Base-by-base conservation (phyloP, 2,797 vertebrate species). In the Esox lucius region DNA sequence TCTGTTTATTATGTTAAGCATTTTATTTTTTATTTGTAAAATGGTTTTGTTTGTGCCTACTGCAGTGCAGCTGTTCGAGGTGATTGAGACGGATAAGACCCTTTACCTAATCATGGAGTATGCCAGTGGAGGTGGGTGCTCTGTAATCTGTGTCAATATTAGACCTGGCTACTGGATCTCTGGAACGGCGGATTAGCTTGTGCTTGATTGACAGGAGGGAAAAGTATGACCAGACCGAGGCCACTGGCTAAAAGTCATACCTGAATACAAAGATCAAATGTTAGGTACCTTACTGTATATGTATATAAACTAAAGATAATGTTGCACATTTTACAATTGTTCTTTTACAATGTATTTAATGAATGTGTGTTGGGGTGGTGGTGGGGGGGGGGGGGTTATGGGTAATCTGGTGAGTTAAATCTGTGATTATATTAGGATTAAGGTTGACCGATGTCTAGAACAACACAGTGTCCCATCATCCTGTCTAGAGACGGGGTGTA, bases 71-170 rank as follows among this genome's bases (percentile, higher is more conserved):
- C 94, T 98, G 81, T 98, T 97, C 65, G 96, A 98, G 90, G 96
- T 98, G 85, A 97, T 98, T 0, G 96, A 98, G 91, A 97, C 96
- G 0, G 96, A 98, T 85, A 98, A 97, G 91, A 97, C 96, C 0
- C 94, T 98, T 76, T 98, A 97, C 91, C 93, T 98, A 77, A 91
- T 98, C 87, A 98, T 98, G 96, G 96, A 98, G 77, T 98, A 97
- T 0, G 96, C 96, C 78, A 98, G 96, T 49, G 96, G 96, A 67
- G 96, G 96, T 97, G 86, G 88, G 94, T 84, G 64, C n/a, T 48
- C 48, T 67, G 24, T n/a, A 1, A 13, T 72, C 1, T 1, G 35
- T 53, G 2, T 71, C 24, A 4, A 51, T 28, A 46, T 46, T 2
- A 65, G 22, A 16, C 59, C 16, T 42, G 35, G 35, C 31, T 49